Conservation (phyloP, 2,888 invertebrate species). For the Philereme transversata region DNA sequence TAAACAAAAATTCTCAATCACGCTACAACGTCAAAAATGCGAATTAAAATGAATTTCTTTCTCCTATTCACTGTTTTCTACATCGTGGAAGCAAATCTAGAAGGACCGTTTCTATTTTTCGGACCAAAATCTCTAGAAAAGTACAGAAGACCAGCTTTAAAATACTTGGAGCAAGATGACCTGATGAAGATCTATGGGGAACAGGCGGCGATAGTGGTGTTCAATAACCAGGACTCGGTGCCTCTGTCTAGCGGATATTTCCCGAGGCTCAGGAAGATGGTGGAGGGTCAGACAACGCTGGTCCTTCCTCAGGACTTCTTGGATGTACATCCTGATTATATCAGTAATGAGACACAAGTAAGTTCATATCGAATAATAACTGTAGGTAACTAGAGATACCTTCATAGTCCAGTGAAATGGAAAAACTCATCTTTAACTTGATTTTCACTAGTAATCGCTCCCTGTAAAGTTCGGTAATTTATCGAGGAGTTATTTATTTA, state of each 20-base stretch:
- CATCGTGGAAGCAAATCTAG: slow-evolving; percentile 69
- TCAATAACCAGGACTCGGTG: slow-evolving; percentile 83
- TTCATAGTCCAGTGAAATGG: no score
- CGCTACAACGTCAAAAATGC: slow-evolving; percentile 14
- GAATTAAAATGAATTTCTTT: slow-evolving; percentile 33
- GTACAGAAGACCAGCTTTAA: slow-evolving; percentile 78
- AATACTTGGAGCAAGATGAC: slow-evolving; percentile 80
- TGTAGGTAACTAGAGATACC: no score
- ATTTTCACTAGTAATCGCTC: no score
- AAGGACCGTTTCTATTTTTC: slow-evolving; percentile 85
- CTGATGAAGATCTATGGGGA: slow-evolving; percentile 83
- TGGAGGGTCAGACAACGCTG: slow-evolving; percentile 76
- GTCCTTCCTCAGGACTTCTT: slow-evolving; percentile 84
- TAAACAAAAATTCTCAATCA: slow-evolving; percentile 12
- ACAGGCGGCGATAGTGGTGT: slow-evolving; percentile 84
- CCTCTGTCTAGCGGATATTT: slow-evolving; percentile 81
- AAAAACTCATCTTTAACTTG: no score
- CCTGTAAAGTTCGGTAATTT: no score
- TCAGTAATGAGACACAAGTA: slow-evolving; percentile 85
- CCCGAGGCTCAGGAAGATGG: slow-evolving; percentile 82
- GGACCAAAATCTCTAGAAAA: slow-evolving; percentile 79
- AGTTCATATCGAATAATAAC: slow-evolving; percentile 16
- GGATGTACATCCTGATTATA: slow-evolving; percentile 84
- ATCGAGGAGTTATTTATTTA: no score
- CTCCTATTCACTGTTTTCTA: slow-evolving; percentile 42